Base-by-base conservation (phyloP, 2,888 invertebrate species). In the Agrilus mali region DNA sequence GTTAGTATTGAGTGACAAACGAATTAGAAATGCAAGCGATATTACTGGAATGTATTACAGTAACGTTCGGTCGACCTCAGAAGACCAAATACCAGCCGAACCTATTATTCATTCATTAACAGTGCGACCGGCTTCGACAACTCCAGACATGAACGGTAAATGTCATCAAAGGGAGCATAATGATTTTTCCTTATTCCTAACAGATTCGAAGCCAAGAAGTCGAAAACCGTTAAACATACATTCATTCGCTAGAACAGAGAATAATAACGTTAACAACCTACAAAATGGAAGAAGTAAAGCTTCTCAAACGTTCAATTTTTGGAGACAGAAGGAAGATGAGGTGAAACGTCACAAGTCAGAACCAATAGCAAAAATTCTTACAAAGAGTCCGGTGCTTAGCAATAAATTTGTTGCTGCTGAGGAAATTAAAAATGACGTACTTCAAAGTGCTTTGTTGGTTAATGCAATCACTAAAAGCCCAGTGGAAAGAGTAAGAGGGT, bases 191-290 rank as follows among this genome's bases (percentile, higher is more conserved):
- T 7, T 27, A 4, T 84, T 84, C 56, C 74, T 80, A 44, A 78
- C 82, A 3, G 84, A 84, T 64, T 78, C 80, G 51, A 77, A 77
- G 47, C 83, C 84, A 0, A 70, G 84, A 54, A 83, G 83, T 46
- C 67, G 84, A 36, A 76, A 79, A 57, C 84, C 84, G 31, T 81
- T 85, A 52, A 78, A 81, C 55, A 74, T 84, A 47, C 70, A 79
- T 59, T 63, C 67, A 16, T 27, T 15, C n/a, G 4, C 17, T 35
- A 44, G 13, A 20, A n/a, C n/a, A 6, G 33, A 12, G 47, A 20
- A 17, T 17, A 13, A 33, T 5, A 20, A 38, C 36, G 4, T 36
- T n/a, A 42, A 27, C 13, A 22, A 14, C 16, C 38, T 6, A 16
- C 10, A 3, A 39, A 38, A 7, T 42, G 39, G 20, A 36, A 32